Evolutionary conservation across 2,797 vertebrate species (phyloP), one percentile per base, ranked within the genome.

Genomic region (Lutjanus campechanus): DNA sequence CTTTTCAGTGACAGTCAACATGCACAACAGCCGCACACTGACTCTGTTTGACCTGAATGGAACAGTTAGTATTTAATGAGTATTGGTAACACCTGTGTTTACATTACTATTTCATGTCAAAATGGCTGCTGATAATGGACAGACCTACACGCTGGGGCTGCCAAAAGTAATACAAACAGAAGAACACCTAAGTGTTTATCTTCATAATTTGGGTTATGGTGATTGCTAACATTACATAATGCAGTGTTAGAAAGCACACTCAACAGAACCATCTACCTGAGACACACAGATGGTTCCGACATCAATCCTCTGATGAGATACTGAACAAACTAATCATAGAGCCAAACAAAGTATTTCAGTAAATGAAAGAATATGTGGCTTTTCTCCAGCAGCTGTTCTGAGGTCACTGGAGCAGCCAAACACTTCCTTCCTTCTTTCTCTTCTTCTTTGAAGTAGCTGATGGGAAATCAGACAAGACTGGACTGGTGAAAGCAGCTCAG

Each of bases 391-490:
- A 43, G 51, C 61, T 65, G 70, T 1, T 84, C 44, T 72, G 79
- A 83, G 66, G 63, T 83, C 75, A 81, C 53, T 1, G 17, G 51
- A 63, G 65, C 61, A 75, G 69, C 61, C 47, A 22, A 64, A 61
- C 62, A 20, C 75, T 61, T 74, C 55, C 66, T 70, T 63, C 40
- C 53, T 56, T 15, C 54, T 19, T 49, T 62, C 47, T n/a, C 53
- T 79, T 69, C 58, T 58, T 13, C 44, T 25, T 59, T 11, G 29
- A 78, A 56, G 60, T 54, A 44, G 58, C 44, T 63, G 78, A 87
- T 74, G 50, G 20, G 6, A 85, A 85, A 80, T 68, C 54, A 70
- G 73, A 83, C 81, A 69, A 61, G 76, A 72, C 65, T 11, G 36
- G 49, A 54, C 75, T 0, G 20, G 60, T 67, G 61, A 66, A 41